A percentile compares a stretch with the other conserved stretches of the same genome.
These are phyloP conservation scores for Oikopleura vanhoeffeni DNA, from an alignment of 23 tunicate species.

Conservation along the genomic window DNA sequence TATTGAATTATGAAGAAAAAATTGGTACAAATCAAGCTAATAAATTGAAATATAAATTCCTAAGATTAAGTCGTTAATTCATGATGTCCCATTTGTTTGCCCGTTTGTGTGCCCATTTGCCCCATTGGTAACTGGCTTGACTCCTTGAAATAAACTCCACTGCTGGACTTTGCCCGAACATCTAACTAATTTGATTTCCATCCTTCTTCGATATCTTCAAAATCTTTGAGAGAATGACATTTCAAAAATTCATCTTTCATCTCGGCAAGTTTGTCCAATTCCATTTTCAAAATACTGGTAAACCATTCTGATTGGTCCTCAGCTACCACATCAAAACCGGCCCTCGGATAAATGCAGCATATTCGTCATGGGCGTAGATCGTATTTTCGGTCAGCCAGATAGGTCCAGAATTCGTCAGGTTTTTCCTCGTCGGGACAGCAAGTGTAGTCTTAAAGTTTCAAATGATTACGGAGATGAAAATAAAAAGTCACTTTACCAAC, in stretches of 20 bases:
- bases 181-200: background rate
- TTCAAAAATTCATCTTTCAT: background rate
- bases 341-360: too few species aligned
- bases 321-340: background rate
- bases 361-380: constrained; percentile 10
- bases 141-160: background rate
- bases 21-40: too few species aligned
- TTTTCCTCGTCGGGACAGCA: constrained; percentile 12
- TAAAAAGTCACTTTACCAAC: too few species aligned
- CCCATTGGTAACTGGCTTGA: too few species aligned
- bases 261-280: background rate
- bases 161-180: background rate
- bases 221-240: background rate
- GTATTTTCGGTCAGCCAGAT: constrained; percentile 5
- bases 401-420: constrained; percentile 5
- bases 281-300: background rate
- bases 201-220: background rate
- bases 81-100: too few species aligned
- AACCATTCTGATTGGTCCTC: background rate
- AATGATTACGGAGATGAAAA: too few species aligned
- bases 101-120: too few species aligned
- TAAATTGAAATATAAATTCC: too few species aligned
- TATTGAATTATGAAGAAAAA: too few species aligned
- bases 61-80: too few species aligned
- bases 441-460: background rate